phyloP scores from a whole-genome alignment of 2,888 invertebrate genomes.

The Eilema sororculum region DNA sequence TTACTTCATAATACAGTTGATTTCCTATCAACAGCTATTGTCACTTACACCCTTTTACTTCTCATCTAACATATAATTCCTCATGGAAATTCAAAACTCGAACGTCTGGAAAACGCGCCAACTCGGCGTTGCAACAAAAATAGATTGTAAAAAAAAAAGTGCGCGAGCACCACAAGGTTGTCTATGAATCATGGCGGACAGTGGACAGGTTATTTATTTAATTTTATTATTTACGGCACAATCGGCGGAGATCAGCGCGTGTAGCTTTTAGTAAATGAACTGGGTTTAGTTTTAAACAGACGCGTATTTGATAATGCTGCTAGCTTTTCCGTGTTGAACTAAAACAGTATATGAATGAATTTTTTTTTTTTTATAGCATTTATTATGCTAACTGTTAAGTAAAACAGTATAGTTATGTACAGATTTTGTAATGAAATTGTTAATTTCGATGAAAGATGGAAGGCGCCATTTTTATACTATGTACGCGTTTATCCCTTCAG shows the following conservation, averaged over 20 bases:
- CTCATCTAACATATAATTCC: not conserved
- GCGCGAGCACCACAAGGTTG: constrained; percentile 24
- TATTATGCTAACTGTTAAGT: no score
- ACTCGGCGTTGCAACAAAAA: constrained; percentile 7
- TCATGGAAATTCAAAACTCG: constrained; percentile 13
- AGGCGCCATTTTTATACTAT: no score
- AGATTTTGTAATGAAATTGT: not conserved
- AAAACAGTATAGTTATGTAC: not conserved
- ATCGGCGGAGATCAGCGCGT: not conserved
- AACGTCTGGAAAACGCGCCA: constrained; percentile 11
- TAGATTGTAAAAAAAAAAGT: constrained; percentile 23
- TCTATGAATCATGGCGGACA: constrained; percentile 26
- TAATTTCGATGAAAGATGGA: not conserved
- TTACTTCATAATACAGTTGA: not conserved
- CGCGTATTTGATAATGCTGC: not conserved
- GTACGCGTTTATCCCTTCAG: no score
- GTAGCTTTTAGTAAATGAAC: constrained; percentile 11
- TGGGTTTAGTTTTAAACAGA: constrained; percentile 6
- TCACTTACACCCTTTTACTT: not conserved
- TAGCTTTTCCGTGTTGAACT: not conserved
- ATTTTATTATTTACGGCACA: constrained; percentile 36
- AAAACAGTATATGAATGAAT: no score
- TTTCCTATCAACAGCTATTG: not conserved
- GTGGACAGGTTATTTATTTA: constrained; percentile 32
- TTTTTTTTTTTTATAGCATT: no score